A percentile compares a stretch with the other conserved stretches of the same genome.
Evolutionary conservation across 2,888 invertebrate species (phyloP).

Genomic region (Hoplodrina ambigua): DNA sequence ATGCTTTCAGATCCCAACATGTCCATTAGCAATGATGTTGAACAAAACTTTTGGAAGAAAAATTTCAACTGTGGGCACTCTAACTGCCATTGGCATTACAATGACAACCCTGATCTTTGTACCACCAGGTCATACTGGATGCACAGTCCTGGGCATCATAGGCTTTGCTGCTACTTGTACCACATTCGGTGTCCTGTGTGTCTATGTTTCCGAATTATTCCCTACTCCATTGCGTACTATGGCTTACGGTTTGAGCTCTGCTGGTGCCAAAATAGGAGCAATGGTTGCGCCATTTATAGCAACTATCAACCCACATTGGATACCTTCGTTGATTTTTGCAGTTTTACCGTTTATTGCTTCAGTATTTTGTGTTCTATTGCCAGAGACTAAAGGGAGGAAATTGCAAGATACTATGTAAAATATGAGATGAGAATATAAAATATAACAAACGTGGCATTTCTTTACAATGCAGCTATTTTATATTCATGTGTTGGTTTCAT

Average conservation of each 20-base stretch:
- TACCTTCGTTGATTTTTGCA: constrained; percentile 75
- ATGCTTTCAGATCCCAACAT: constrained; percentile 73
- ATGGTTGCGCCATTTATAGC: constrained; percentile 77
- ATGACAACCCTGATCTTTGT: constrained; percentile 71
- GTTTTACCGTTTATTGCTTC: constrained; percentile 68
- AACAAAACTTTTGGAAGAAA: constrained; percentile 73
- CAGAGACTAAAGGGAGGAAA: constrained; percentile 75
- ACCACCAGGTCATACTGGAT: constrained; percentile 68
- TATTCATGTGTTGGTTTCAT: constrained; percentile 12
- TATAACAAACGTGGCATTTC: no score
- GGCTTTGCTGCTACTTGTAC: constrained; percentile 69
- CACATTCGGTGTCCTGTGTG: constrained; percentile 68
- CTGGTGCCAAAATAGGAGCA: constrained; percentile 74
- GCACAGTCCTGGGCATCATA: constrained; percentile 69
- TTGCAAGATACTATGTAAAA: constrained; percentile 67
- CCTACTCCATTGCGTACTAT: constrained; percentile 77
- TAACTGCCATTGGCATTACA: constrained; percentile 62
- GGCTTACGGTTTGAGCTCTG: constrained; percentile 72
- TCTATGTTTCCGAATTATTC: constrained; percentile 76
- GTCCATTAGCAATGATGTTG: constrained; percentile 68
- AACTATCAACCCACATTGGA: constrained; percentile 72
- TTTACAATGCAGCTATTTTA: neutral
- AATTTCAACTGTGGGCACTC: constrained; percentile 59
- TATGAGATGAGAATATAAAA: neutral
- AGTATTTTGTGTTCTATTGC: constrained; percentile 68